Conservation (phyloP, 2,888 invertebrate genomes). For the Trimorus sp. region DNA sequence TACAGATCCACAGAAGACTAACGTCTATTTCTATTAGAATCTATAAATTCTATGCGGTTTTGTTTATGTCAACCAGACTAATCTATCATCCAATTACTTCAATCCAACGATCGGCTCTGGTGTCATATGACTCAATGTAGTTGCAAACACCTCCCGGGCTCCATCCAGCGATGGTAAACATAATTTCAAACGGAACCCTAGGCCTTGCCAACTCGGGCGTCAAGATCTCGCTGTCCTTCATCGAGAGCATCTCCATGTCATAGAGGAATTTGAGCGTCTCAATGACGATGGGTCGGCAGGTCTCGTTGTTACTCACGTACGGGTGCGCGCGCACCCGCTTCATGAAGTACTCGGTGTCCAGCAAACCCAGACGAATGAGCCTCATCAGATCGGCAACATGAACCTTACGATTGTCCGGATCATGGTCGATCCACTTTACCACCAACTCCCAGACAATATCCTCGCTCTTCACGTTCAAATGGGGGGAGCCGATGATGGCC, state of each 20-base stretch:
- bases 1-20: too few species aligned
- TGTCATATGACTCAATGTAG: conserved; percentile 94
- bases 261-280: conserved; percentile 95
- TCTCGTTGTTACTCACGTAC: conserved; percentile 91
- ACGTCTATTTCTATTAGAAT: too few species aligned
- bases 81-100: conserved; percentile 81
- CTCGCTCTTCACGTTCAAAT: conserved; percentile 93
- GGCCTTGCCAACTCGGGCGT: conserved; percentile 93
- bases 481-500: conserved; percentile 90
- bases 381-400: conserved; percentile 91
- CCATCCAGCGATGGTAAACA: conserved; percentile 93
- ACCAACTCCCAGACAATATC: conserved; percentile 94
- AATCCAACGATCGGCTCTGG: conserved; percentile 94
- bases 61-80: background rate
- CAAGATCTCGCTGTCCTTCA: conserved; percentile 90
- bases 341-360: conserved; percentile 94
- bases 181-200: conserved; percentile 92
- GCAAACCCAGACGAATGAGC: conserved; percentile 90
- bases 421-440: conserved; percentile 92
- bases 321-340: conserved; percentile 95
- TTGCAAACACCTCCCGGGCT: conserved; percentile 83
- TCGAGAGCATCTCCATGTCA: conserved; percentile 94
- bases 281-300: conserved; percentile 93
- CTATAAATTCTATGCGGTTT: background rate
- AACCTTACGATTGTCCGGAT: conserved; percentile 87